Percentiles rank a stretch among this genome's conserved stretches.
Conservation (phyloP, 1,140 invertebrate species). For the Rhizoglyphus robini region DNA sequence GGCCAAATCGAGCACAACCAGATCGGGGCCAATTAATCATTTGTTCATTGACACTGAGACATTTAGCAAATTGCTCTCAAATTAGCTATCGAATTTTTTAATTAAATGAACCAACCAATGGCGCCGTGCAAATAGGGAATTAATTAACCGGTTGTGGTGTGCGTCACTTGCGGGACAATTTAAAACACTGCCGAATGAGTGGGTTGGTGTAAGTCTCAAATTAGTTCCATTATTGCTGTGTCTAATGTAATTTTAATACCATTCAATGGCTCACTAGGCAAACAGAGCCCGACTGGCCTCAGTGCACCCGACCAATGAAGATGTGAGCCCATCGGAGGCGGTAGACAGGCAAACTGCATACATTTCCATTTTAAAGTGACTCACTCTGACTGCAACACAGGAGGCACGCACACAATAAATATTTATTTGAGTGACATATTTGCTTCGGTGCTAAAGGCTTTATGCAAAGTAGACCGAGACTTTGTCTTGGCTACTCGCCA, state of each 20-base stretch:
- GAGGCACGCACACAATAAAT: slow-evolving; percentile 2
- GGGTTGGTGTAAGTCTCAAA: no score
- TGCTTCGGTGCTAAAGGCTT: neutral
- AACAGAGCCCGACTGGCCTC: no score
- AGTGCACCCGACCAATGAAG: no score
- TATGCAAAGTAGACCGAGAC: no score
- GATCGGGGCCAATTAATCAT: neutral
- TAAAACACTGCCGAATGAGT: neutral
- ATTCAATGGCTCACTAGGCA: no score
- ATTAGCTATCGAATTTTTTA: slow-evolving; percentile 10
- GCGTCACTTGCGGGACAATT: neutral
- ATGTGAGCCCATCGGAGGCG: neutral
- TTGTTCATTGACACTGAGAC: neutral
- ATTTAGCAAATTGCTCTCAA: neutral
- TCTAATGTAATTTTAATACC: no score
- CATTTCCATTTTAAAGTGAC: neutral
- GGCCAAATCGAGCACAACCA: neutral
- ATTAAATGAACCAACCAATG: neutral
- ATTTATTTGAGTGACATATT: slow-evolving; percentile 14
- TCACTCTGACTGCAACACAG: neutral
- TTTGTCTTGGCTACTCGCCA: no score
- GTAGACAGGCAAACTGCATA: neutral
- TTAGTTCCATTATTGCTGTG: no score
- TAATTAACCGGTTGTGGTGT: slow-evolving; percentile 6
- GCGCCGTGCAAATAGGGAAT: neutral